Conservation (phyloP, 2,797 vertebrate genomes). For the Rachycentron canadum region DNA sequence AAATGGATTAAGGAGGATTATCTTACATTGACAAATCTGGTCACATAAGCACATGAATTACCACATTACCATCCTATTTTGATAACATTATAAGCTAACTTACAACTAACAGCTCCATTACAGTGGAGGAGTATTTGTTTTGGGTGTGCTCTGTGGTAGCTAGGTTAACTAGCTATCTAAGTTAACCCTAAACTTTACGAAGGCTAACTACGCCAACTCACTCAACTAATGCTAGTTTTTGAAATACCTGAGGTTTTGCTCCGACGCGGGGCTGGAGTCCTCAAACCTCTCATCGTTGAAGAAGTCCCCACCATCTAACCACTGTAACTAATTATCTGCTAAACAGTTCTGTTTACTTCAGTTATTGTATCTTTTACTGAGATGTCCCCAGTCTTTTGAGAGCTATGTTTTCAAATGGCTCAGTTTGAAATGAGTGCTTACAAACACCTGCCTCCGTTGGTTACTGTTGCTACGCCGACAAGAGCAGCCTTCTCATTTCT, state of each 20-base stretch:
- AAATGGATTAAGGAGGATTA: too few species aligned
- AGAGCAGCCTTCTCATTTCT: too few species aligned
- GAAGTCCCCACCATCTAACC: background rate
- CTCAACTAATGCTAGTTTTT: background rate
- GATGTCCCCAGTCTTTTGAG: background rate
- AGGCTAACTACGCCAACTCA: background rate
- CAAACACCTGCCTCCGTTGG: background rate
- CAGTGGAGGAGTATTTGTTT: background rate
- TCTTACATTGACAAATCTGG: too few species aligned
- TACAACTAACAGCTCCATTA: too few species aligned
- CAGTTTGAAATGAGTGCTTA: background rate
- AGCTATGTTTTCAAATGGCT: background rate
- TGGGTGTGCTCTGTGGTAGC: background rate
- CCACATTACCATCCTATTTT: too few species aligned
- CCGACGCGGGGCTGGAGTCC: background rate
- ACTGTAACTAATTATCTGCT: background rate
- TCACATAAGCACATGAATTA: too few species aligned
- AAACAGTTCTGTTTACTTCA: background rate
- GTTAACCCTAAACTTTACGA: background rate
- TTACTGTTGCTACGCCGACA: background rate
- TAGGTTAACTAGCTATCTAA: background rate
- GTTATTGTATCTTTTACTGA: background rate
- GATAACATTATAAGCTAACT: too few species aligned
- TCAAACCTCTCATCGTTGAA: background rate
- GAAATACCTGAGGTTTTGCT: conserved; percentile 8